Evolutionary conservation across 2,113 vertebrate species (phyloP).

Genomic region (Zosterops japonicus): DNA sequence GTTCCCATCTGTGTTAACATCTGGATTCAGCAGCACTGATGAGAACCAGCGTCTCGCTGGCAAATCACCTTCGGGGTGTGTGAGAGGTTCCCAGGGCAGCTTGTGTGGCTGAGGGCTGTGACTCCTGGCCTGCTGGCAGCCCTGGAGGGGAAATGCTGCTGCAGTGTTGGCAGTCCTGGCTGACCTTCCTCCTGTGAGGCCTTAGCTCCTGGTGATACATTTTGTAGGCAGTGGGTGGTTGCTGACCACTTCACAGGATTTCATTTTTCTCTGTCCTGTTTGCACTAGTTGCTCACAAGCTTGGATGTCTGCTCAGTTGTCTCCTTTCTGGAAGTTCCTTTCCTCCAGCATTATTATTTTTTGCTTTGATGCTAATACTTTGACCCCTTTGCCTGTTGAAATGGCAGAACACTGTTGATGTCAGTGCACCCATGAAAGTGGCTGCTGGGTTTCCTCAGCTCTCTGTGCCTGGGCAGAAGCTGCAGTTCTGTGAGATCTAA

Average conservation of each 20-base stretch:
- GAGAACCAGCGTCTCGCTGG: accelerated
- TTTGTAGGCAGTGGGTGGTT: not conserved
- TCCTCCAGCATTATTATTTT: not conserved
- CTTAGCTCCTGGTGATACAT: not conserved
- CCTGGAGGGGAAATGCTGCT: not conserved
- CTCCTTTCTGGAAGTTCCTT: not conserved
- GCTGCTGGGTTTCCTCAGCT: not conserved
- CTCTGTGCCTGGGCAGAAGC: not conserved
- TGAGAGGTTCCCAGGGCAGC: not conserved
- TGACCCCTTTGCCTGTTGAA: not conserved
- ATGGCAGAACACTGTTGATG: not conserved
- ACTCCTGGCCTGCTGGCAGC: not conserved
- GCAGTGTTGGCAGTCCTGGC: not conserved
- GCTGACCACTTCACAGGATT: not conserved
- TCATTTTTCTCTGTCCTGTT: not conserved
- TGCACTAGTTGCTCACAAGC: not conserved
- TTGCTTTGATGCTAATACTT: not conserved
- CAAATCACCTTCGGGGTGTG: not conserved
- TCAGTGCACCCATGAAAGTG: not conserved
- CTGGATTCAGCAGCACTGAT: not conserved
- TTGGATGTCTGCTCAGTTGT: not conserved
- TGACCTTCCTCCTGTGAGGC: not conserved
- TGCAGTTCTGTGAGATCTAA: not conserved
- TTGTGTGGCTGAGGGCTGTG: not conserved
- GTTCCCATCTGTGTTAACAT: not conserved